These are phyloP conservation scores for Hoplias malabaricus DNA, from an alignment of 2,113 vertebrate species.

Conservation along the genomic window DNA sequence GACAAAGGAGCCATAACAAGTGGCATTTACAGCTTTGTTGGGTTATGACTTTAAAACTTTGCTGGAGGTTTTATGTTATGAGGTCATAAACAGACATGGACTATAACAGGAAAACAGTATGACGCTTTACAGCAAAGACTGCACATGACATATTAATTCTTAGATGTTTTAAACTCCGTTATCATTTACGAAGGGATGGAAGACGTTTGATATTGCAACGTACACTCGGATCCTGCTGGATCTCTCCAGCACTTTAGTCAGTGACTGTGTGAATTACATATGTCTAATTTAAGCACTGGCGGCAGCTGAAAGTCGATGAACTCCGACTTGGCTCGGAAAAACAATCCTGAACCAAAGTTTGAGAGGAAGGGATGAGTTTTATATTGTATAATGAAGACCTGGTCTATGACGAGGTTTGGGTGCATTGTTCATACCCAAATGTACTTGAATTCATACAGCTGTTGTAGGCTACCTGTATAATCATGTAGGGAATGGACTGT, in stretches of 20 bases:
- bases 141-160: no score
- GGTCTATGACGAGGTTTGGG: no score
- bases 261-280: not conserved
- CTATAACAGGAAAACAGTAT: not conserved
- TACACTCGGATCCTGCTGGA: not conserved
- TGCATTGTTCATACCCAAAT: not conserved
- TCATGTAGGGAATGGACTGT: not conserved
- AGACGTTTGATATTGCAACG: not conserved
- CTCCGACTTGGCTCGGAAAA: not conserved
- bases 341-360: slow-evolving; percentile 16
- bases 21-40: slow-evolving; percentile 2
- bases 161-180: not conserved
- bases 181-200: not conserved
- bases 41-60: not conserved
- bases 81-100: not conserved
- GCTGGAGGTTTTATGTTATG: not conserved
- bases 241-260: not conserved
- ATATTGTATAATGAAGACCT: not conserved
- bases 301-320: not conserved
- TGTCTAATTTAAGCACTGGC: not conserved
- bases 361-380: not conserved
- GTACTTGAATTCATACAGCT: not conserved
- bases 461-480: not conserved
- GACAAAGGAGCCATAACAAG: slow-evolving; percentile 9
- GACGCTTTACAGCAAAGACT: no score